Evolutionary conservation across 2,113 vertebrate genomes (phyloP).

Genomic region (Hymenochirus boettgeri): DNA sequence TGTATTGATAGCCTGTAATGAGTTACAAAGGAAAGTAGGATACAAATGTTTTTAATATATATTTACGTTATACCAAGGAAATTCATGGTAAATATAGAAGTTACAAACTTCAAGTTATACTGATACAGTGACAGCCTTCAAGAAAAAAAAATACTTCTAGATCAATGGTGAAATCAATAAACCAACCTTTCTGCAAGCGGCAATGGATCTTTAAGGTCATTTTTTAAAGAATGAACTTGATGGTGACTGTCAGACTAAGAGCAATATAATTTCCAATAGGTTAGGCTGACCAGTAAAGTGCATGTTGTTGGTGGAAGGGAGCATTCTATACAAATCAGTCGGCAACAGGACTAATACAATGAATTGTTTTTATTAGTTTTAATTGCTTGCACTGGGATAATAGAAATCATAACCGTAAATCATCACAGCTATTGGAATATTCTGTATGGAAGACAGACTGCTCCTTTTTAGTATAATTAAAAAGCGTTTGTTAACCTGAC

Average conservation of each 20-base stretch:
- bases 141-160: slow-evolving; percentile 5
- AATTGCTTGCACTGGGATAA: no score
- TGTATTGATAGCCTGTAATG: not conserved
- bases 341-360: not conserved
- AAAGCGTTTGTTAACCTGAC: no score
- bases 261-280: slow-evolving; percentile 30
- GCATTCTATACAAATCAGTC: not conserved
- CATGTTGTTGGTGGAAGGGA: not conserved
- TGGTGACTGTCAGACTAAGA: slow-evolving; percentile 25
- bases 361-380: not conserved
- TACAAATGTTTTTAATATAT: not conserved
- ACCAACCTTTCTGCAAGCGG: slow-evolving; percentile 21
- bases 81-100: not conserved
- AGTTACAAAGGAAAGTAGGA: no score
- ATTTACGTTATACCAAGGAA: not conserved
- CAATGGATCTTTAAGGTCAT: slow-evolving; percentile 29
- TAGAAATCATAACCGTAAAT: no score
- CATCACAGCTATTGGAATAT: no score
- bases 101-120: not conserved
- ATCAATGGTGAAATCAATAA: slow-evolving; percentile 34
- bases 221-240: slow-evolving; percentile 14
- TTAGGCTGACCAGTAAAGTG: slow-evolving; percentile 10
- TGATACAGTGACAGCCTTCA: not conserved
- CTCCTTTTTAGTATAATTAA: no score
- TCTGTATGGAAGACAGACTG: no score